Conservation (phyloP, 92 coral and sea anemone genomes). For the Porites evermanni region DNA sequence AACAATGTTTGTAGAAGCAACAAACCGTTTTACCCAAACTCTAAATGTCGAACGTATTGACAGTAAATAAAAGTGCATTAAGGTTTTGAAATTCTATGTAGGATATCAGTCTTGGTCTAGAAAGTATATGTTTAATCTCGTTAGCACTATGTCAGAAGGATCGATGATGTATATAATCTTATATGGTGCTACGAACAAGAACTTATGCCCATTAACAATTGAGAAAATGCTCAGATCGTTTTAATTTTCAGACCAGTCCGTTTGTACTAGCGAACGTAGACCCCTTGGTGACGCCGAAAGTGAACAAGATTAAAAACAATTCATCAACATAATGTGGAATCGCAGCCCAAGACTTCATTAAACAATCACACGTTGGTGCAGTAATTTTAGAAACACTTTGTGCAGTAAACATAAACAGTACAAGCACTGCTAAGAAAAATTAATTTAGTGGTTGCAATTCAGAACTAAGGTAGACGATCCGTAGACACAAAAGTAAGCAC, state of each 20-base stretch:
- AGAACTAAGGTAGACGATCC: too few relatives aligned
- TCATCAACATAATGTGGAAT: too few relatives aligned
- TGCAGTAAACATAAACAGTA: not conserved
- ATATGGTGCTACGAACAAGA: not conserved
- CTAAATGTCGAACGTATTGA: not conserved
- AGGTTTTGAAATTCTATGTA: not conserved
- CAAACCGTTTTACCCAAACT: not conserved
- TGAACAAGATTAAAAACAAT: too few relatives aligned
- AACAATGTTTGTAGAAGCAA: not conserved
- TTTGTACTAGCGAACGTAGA: too few relatives aligned
- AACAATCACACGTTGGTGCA: too few relatives aligned
- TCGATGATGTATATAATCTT: not conserved
- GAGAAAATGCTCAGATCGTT: not conserved
- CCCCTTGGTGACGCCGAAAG: too few relatives aligned
- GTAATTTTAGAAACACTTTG: too few relatives aligned
- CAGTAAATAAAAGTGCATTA: not conserved
- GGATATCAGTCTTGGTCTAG: not conserved
- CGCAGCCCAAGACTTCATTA: too few relatives aligned
- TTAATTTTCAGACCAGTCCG: too few relatives aligned
- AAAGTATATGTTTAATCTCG: not conserved
- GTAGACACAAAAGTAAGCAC: too few relatives aligned
- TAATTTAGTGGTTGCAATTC: too few relatives aligned
- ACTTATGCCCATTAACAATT: not conserved
- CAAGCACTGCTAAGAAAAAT: not conserved
- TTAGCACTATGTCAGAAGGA: constrained; percentile 4